phyloP scores from a whole-genome alignment of 2,797 vertebrate genomes.

The Gorsachius magnificus region DNA sequence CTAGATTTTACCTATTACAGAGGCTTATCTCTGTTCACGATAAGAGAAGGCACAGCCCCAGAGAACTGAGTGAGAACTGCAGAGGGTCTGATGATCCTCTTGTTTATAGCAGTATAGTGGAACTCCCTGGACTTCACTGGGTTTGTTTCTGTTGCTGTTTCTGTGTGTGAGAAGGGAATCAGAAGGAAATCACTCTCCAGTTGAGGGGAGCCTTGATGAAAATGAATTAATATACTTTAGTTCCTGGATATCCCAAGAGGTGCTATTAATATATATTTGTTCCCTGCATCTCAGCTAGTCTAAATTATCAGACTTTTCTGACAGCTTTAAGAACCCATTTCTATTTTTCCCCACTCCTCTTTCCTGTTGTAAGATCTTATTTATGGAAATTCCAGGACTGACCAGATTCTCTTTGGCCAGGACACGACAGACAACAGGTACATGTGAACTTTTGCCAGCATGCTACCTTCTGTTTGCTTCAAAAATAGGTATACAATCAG shows the following conservation, averaged over 20 bases:
- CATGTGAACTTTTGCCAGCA: neutral
- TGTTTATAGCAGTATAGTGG: neutral
- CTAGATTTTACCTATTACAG: neutral
- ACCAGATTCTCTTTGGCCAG: neutral
- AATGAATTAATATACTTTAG: neutral
- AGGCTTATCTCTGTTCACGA: neutral
- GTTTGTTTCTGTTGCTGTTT: neutral
- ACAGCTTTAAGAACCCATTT: neutral
- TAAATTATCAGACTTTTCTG: constrained; percentile 9
- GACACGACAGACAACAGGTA: neutral
- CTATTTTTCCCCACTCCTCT: neutral
- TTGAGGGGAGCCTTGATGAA: neutral
- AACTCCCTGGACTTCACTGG: neutral
- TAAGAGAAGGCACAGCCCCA: neutral
- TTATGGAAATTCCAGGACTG: neutral
- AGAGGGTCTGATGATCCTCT: neutral
- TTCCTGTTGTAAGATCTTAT: neutral
- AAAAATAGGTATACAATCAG: neutral
- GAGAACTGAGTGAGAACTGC: neutral
- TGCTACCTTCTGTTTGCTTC: neutral
- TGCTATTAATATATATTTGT: constrained; percentile 1
- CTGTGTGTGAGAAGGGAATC: neutral
- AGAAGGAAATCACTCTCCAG: neutral
- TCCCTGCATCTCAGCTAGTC: neutral
- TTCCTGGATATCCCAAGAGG: constrained; percentile 1